Base-by-base conservation (phyloP, 1,140 invertebrate genomes). In the Limonius californicus region DNA sequence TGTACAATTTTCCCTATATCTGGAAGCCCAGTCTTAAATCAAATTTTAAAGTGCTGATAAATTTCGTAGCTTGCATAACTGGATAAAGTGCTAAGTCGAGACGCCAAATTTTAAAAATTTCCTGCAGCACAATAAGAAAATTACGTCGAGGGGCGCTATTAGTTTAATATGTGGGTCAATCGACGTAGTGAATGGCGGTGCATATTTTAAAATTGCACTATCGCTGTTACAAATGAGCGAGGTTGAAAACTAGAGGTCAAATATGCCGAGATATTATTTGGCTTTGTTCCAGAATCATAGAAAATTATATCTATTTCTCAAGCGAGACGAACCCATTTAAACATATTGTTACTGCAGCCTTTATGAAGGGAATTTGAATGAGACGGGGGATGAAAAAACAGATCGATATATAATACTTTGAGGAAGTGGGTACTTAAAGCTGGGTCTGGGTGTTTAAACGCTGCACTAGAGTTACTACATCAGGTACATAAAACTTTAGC, bases 251-350 rank as follows among this genome's bases (percentile, higher is more conserved):
- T 15, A 18, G 42, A n/a, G 42, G 42, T 45, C 42, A 45, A 45
- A 45, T 2, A 45, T n/a, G 4, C 12, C 42, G 16, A 45, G 12
- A 45, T 45, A 45, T 45, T 45, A 45, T 45, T 45, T 45, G 42
- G 42, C 42, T 18, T 45, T n/a, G n/a, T 45, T 45, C 42, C 42
- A 45, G 16, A 45, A n/a, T 45, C 16, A 45, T 45, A 45, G 42
- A 45, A 45, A 45, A 45, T 45, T 45, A n/a, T 45, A 15, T 45
- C 42, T 15, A 45, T 45, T 45, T 18, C 16, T 45, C 16, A 45
- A 45, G n/a, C n/a, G n/a, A 45, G 42, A 45, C 12, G 42, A 45
- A 45, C 2, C n/a, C 16, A 45, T 45, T 45, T 45, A 45, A 18
- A 45, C 42, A 45, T 18, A 45, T 45, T 45, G 42, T 45, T 45